Conservation (phyloP, 2,113 vertebrate genomes). For the Sisor rabdophorus region DNA sequence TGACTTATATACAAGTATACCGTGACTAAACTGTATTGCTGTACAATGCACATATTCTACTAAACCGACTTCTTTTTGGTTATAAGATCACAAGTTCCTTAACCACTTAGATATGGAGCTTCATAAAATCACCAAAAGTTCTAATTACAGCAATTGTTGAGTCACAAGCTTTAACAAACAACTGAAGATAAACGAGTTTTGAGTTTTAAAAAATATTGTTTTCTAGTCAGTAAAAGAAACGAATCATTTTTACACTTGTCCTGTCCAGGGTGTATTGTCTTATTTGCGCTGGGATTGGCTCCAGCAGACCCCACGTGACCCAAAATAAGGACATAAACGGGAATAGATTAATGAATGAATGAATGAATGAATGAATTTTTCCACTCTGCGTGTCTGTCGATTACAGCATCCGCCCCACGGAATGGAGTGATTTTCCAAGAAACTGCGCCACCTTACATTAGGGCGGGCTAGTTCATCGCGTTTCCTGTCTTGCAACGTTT, state of each 20-base stretch:
- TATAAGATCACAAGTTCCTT: too few relatives aligned
- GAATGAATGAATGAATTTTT: not conserved
- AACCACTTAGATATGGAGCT: too few relatives aligned
- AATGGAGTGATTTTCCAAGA: conserved; percentile 6
- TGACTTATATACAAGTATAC: too few relatives aligned
- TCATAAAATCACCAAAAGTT: too few relatives aligned
- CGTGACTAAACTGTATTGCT: too few relatives aligned
- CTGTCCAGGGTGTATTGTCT: not conserved
- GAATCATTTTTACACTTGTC: not conserved
- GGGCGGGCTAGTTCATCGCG: not conserved
- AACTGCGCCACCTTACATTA: not conserved
- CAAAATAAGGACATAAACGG: too few relatives aligned
- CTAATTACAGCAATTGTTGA: too few relatives aligned
- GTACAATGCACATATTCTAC: too few relatives aligned
- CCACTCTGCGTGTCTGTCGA: conserved; percentile 4
- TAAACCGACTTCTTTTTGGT: too few relatives aligned
- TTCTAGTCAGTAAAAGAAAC: not conserved
- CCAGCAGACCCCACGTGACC: too few relatives aligned
- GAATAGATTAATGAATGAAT: too few relatives aligned
- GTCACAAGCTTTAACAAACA: not conserved
- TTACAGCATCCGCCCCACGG: conserved; percentile 40
- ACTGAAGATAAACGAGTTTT: not conserved
- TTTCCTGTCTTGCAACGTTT: not conserved
- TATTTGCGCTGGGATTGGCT: too few relatives aligned
- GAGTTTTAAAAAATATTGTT: not conserved